Conservation (phyloP, 2,797 vertebrate species). For the Eupleurogrammus muticus region DNA sequence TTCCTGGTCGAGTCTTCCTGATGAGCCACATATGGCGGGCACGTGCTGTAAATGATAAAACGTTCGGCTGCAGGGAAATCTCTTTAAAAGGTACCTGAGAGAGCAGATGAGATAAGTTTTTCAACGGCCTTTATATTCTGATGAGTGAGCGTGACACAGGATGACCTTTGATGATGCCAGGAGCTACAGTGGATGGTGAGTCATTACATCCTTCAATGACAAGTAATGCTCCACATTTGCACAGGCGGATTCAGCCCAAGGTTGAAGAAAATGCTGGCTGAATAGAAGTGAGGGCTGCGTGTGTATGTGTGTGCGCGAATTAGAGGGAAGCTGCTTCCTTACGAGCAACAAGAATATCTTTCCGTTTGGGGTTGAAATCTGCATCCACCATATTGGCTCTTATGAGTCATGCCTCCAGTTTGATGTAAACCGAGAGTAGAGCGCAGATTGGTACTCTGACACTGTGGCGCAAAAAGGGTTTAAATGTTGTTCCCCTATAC, state of each 20-base stretch:
- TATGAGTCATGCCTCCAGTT: slow-evolving; percentile 31
- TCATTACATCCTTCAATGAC: slow-evolving; percentile 71
- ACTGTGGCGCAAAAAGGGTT: slow-evolving; percentile 11
- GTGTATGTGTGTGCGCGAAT: no score
- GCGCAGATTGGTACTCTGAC: slow-evolving; percentile 3
- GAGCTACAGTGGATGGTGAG: slow-evolving; percentile 57
- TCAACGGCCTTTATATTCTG: slow-evolving; percentile 61
- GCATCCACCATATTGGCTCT: slow-evolving; percentile 23
- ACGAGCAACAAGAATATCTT: slow-evolving; percentile 28
- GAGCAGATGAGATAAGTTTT: slow-evolving; percentile 56
- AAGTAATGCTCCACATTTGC: slow-evolving; percentile 53
- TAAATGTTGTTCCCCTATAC: slow-evolving; percentile 14
- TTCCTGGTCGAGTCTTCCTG: neutral
- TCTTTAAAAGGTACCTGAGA: slow-evolving; percentile 48
- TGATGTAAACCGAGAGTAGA: slow-evolving; percentile 28
- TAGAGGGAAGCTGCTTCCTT: slow-evolving; percentile 32
- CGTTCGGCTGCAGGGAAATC: slow-evolving; percentile 18
- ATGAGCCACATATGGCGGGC: neutral
- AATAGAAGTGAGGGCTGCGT: slow-evolving; percentile 58
- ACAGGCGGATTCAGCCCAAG: slow-evolving; percentile 51
- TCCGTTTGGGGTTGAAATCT: slow-evolving; percentile 52
- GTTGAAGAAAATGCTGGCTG: slow-evolving; percentile 51
- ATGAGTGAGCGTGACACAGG: slow-evolving; percentile 47
- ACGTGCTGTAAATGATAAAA: slow-evolving; percentile 24
- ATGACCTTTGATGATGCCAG: slow-evolving; percentile 71